These are phyloP conservation scores for Sitophilus oryzae DNA, from an alignment of 1,140 invertebrate genomes.

Conservation along the genomic window DNA sequence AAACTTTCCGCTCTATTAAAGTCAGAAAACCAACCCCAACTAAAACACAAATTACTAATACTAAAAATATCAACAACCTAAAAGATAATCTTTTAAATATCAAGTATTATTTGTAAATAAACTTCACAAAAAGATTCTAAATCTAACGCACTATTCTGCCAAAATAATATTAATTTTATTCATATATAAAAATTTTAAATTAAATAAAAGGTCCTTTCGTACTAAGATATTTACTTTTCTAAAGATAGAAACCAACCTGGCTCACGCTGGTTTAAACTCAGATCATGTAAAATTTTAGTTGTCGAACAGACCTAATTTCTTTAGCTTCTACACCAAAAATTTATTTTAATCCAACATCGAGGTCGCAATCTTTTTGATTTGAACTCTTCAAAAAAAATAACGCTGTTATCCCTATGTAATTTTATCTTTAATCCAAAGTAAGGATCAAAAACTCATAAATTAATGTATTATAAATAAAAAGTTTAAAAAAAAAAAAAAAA, in stretches of 20 bases:
- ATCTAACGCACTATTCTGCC: conserved; percentile 57
- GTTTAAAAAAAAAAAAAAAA: too few relatives aligned
- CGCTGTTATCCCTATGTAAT: conserved; percentile 70
- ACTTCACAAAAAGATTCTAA: conserved; percentile 56
- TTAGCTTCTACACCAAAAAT: conserved; percentile 54
- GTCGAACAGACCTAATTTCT: conserved; percentile 68
- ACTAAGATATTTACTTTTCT: conserved; percentile 51
- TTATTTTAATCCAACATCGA: conserved; percentile 75
- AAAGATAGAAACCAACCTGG: conserved; percentile 72
- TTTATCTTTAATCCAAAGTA: conserved; percentile 50
- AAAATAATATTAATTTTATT: conserved; percentile 51
- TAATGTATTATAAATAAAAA: too few relatives aligned
- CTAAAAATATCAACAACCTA: conserved; percentile 11
- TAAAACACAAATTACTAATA: conserved; percentile 42
- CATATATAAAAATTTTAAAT: conserved; percentile 43
- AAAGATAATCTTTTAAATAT: conserved; percentile 45
- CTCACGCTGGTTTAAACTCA: conserved; percentile 69
- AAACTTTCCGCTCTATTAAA: too few relatives aligned
- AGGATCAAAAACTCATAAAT: conserved; percentile 45
- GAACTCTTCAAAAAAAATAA: conserved; percentile 59
- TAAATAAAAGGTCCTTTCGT: conserved; percentile 57
- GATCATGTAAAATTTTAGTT: conserved; percentile 72
- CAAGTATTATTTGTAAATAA: conserved; percentile 48
- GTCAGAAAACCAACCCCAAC: too few relatives aligned
- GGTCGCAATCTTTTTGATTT: conserved; percentile 64